A percentile compares a stretch with the other conserved stretches of the same genome.
Conservation (phyloP, 2,113 vertebrate genomes). For the Prochilodus magdalenae region DNA sequence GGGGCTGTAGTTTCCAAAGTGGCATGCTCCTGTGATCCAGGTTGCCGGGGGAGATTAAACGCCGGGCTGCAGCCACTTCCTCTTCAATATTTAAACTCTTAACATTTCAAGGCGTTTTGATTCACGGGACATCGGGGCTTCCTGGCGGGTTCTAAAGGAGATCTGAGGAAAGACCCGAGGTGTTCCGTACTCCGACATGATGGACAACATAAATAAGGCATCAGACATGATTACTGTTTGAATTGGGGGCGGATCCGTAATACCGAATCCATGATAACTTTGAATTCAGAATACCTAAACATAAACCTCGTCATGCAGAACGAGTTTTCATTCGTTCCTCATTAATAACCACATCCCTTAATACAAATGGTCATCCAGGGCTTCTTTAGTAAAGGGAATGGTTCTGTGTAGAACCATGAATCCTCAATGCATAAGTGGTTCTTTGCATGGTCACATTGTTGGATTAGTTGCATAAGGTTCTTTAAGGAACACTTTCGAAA, state of each 20-base stretch:
- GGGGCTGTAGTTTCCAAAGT: conserved; percentile 35
- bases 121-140: conserved; percentile 17
- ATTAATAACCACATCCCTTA: too few relatives aligned
- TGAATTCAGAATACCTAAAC: neutral
- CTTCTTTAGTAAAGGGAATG: too few relatives aligned
- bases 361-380: too few relatives aligned
- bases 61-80: conserved; percentile 45
- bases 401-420: too few relatives aligned
- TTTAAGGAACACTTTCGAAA: too few relatives aligned
- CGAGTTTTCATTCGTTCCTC: too few relatives aligned
- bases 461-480: too few relatives aligned
- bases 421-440: too few relatives aligned
- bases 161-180: conserved; percentile 32
- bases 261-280: neutral
- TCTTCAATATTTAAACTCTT: conserved; percentile 72
- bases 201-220: conserved; percentile 45
- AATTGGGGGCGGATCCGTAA: conserved; percentile 34
- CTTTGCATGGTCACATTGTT: too few relatives aligned
- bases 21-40: conserved; percentile 37
- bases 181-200: conserved; percentile 38
- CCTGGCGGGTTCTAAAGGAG: conserved; percentile 1
- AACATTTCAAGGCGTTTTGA: conserved; percentile 54
- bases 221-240: conserved; percentile 39
- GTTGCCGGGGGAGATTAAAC: conserved; percentile 61
- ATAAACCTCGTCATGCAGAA: neutral